Evolutionary conservation across 2,888 invertebrate genomes (phyloP), one percentile per base, ranked within the genome.

Genomic region (Rosalia funebris): DNA sequence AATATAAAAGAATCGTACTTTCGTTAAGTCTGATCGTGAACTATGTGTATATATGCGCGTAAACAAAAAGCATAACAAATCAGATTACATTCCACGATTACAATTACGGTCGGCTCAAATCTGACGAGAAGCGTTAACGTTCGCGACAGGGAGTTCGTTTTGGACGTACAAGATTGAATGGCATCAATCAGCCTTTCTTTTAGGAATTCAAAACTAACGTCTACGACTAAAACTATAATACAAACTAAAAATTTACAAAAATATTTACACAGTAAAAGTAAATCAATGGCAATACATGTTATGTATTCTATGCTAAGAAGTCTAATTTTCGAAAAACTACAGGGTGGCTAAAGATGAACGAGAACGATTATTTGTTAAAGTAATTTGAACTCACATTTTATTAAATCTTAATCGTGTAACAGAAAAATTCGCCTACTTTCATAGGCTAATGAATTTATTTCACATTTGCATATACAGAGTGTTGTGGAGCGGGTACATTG

Each of bases 121-220:
- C n/a, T n/a, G n/a, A n/a, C n/a, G n/a, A n/a, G n/a, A n/a, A 39
- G 37, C 11, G n/a, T 11, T 14, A 50, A 36, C 34, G 15, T 34
- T 47, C 15, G 25, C 34, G 32, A 47, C 16, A 17, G 47, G 32
- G 34, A 58, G 58, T 65, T 62, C 45, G 52, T 68, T 57, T 66
- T 65, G 69, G 69, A 68, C 68, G 66, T 71, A 55, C 60, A 39
- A 56, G 37, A n/a, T 34, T 39, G 60, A 57, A 69, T 67, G 67
- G 65, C 68, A 59, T 66, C 32, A 36, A 36, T 68, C 69, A 69
- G 66, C 68, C 69, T 69, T 65, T 64, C n/a, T 63, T 62, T 60
- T 61, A 66, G 59, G 63, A 66, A 65, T 57, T 59, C 52, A 37
- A 58, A 59, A 32, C 53, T 42, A 42, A 53, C 37, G 15, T 15